Conservation (phyloP, 2,113 vertebrate species). For the Alligator sinensis region DNA sequence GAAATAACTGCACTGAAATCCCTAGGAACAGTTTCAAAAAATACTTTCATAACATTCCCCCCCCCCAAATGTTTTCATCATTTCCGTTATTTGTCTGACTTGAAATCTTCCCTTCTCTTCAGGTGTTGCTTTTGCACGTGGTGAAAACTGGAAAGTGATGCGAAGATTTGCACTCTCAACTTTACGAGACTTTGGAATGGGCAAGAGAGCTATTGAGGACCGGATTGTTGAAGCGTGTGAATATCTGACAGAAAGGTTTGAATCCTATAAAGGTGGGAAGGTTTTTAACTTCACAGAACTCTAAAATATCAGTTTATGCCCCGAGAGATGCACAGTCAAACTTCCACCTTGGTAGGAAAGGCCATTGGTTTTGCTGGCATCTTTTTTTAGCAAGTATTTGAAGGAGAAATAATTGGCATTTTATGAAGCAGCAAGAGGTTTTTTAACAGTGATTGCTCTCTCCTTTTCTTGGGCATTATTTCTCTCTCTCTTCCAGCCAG, state of each 20-base stretch:
- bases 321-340: neutral
- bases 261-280: conserved; percentile 41
- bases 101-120: neutral
- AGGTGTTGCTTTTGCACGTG: conserved; percentile 64
- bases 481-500: neutral
- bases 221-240: conserved; percentile 47
- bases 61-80: neutral
- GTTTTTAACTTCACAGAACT: neutral
- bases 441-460: neutral
- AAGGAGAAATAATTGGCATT: neutral
- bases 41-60: too few species aligned
- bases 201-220: conserved; percentile 57
- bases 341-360: neutral
- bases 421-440: neutral
- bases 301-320: neutral
- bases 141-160: conserved; percentile 67
- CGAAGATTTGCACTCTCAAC: conserved; percentile 66
- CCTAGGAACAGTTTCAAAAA: too few species aligned
- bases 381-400: neutral
- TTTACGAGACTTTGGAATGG: conserved; percentile 67
- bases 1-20: too few species aligned
- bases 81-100: neutral
- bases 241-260: conserved; percentile 27
- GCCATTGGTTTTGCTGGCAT: neutral
- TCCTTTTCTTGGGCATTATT: neutral